Conservation (phyloP, 2,797 vertebrate species). For the Poecile montanus region DNA sequence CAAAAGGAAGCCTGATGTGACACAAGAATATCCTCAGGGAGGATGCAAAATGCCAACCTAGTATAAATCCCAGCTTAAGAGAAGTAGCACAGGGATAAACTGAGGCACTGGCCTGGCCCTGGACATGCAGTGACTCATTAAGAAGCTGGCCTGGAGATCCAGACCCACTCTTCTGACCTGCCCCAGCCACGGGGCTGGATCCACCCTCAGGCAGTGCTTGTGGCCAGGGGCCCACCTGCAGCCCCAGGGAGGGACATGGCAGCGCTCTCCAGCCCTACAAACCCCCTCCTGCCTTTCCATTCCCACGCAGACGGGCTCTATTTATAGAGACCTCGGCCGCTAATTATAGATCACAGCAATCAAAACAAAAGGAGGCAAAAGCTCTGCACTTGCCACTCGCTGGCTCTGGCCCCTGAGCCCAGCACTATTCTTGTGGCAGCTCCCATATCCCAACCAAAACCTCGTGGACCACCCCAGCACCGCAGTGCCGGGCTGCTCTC, state of each 20-base stretch:
- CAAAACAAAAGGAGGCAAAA: constrained; percentile 29
- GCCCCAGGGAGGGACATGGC: background rate
- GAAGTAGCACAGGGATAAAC: background rate
- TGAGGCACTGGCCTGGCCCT: background rate
- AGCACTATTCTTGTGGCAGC: background rate
- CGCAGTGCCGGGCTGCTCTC: fast-evolving
- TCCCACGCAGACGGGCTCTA: constrained; percentile 54
- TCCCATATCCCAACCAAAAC: background rate
- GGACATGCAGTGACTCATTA: background rate
- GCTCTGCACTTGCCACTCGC: background rate
- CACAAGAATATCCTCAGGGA: background rate
- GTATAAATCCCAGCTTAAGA: background rate
- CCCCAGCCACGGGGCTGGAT: background rate
- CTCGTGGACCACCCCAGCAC: fast-evolving
- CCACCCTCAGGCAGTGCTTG: background rate
- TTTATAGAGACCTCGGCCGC: constrained; percentile 33
- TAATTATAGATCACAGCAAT: constrained; percentile 28
- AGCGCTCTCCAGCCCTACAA: background rate
- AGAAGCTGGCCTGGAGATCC: background rate
- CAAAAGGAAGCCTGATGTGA: background rate
- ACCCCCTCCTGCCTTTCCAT: background rate
- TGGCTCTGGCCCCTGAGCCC: background rate
- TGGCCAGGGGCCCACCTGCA: background rate
- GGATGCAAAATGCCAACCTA: background rate
- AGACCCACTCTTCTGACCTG: background rate